phyloP scores from a whole-genome alignment of 2,888 invertebrate species.

The Ophioninae sp. region DNA sequence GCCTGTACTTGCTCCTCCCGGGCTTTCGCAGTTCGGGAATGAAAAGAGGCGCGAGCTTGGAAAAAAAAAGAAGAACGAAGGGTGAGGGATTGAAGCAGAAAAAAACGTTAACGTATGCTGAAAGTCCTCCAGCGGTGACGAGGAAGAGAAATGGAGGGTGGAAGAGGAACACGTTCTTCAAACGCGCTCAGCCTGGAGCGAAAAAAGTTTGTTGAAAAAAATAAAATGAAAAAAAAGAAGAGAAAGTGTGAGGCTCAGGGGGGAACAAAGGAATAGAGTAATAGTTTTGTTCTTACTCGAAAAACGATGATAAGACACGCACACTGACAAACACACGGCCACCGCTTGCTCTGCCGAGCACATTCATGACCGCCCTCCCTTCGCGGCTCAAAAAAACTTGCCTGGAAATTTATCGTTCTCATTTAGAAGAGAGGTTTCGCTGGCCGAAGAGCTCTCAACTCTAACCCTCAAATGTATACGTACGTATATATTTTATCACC shows the following conservation, averaged over 20 bases:
- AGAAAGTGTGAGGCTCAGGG: no score
- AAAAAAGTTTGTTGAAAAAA: slow-evolving; percentile 33
- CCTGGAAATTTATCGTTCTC: slow-evolving; percentile 62
- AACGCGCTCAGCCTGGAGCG: slow-evolving; percentile 25
- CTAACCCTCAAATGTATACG: slow-evolving; percentile 31
- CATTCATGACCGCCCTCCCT: slow-evolving; percentile 39
- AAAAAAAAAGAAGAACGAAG: slow-evolving; percentile 14
- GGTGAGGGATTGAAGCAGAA: slow-evolving; percentile 34
- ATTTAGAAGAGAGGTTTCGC: slow-evolving; percentile 62
- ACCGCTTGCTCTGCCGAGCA: slow-evolving; percentile 22
- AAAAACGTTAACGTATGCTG: slow-evolving; percentile 54
- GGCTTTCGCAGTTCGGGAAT: slow-evolving; percentile 11
- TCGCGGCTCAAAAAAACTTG: slow-evolving; percentile 57
- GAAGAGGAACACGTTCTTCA: slow-evolving; percentile 44
- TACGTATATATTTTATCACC: slow-evolving; percentile 36
- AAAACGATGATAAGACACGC: slow-evolving; percentile 60
- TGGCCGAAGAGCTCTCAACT: slow-evolving; percentile 47
- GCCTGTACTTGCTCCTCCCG: neutral
- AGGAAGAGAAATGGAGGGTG: slow-evolving; percentile 33
- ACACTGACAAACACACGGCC: slow-evolving; percentile 29
- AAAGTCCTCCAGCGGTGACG: slow-evolving; percentile 50
- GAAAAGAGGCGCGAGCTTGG: slow-evolving; percentile 35
- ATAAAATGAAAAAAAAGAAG: slow-evolving; percentile 12
- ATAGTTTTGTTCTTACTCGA: slow-evolving; percentile 56
- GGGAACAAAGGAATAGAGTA: slow-evolving; percentile 35